Conservation (phyloP, 1,140 invertebrate genomes). For the Potamilus streckersoni region DNA sequence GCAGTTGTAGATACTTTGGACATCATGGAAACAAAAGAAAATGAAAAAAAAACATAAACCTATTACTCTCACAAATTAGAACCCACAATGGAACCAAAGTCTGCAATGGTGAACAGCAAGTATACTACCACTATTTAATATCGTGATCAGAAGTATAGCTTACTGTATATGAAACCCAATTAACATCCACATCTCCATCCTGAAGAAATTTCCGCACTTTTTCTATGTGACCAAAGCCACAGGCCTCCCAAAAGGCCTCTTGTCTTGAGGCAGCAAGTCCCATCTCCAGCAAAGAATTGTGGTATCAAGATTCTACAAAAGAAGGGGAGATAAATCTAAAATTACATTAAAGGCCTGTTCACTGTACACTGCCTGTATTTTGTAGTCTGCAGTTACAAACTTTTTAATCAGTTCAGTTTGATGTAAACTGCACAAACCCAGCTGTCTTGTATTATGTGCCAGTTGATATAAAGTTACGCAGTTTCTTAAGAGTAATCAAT, state of each 20-base stretch:
- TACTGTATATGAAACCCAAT: slow-evolving; percentile 67
- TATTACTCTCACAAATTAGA: background rate
- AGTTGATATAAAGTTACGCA: too few species aligned
- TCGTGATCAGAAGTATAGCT: slow-evolving; percentile 27
- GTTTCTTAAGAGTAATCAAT: too few species aligned
- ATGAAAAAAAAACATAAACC: background rate
- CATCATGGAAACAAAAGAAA: too few species aligned
- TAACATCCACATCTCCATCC: slow-evolving; percentile 65
- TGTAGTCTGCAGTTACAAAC: too few species aligned
- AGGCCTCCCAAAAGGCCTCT: slow-evolving; percentile 67
- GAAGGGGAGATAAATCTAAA: too few species aligned
- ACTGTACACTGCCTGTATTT: too few species aligned
- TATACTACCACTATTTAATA: background rate
- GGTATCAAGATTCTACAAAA: background rate
- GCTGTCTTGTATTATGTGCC: too few species aligned
- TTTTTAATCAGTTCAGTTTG: too few species aligned
- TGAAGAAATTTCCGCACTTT: slow-evolving; percentile 61
- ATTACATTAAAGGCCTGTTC: too few species aligned
- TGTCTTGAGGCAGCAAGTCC: slow-evolving; percentile 71
- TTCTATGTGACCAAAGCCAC: slow-evolving; percentile 64
- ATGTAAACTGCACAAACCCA: too few species aligned
- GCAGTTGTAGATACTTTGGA: too few species aligned
- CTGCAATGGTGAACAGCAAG: background rate
- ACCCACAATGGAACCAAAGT: background rate
- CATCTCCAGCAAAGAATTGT: slow-evolving; percentile 42